Base-by-base conservation (phyloP, 2,113 vertebrate species). In the Argyrosomus japonicus region DNA sequence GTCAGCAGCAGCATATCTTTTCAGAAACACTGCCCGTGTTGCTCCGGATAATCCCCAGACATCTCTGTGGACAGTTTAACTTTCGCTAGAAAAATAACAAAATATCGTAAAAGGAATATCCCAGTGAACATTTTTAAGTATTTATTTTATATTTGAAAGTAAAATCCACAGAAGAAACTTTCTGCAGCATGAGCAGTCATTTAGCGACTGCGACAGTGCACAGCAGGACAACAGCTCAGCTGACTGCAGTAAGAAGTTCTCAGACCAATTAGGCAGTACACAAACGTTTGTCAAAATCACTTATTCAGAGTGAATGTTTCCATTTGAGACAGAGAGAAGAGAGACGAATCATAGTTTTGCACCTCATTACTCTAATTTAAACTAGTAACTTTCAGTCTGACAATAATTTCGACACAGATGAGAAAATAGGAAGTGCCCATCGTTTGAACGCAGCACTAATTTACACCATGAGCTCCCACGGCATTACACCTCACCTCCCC, bases 341-440 rank as follows among this genome's bases (percentile, higher is more conserved):
- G 60, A 75, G 47, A n/a, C 45, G 57, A 77, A 75, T 85, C 40
- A 65, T 36, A 48, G 32, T 71, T 73, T 73, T 72, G 64, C 71
- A 64, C 75, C 68, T 84, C 89, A 88, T 86, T 84, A 85, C 79
- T 75, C 60, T 5, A 48, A 79, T 84, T 63, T 57, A 70, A 78
- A 68, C 56, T 0, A 67, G 70, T 74, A 57, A 67, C 75, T 82
- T 75, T 74, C 19, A 83, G 61, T 23, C 57, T 56, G 80, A 71
- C 81, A 32, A 36, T 86, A 79, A 86, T 80, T 81, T 83, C 53
- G 63, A 64, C 56, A 63, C 27, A 64, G 79, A 79, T 90, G 82
- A 90, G 36, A 72, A 82, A 87, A 75, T 45, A 50, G 56, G 56
- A 10, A 13, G 48, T 1, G 57, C 36, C 51, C 56, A 75, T 85